Evolutionary conservation across 2,888 invertebrate genomes (phyloP).

Genomic region (Chrysodeixis includens): DNA sequence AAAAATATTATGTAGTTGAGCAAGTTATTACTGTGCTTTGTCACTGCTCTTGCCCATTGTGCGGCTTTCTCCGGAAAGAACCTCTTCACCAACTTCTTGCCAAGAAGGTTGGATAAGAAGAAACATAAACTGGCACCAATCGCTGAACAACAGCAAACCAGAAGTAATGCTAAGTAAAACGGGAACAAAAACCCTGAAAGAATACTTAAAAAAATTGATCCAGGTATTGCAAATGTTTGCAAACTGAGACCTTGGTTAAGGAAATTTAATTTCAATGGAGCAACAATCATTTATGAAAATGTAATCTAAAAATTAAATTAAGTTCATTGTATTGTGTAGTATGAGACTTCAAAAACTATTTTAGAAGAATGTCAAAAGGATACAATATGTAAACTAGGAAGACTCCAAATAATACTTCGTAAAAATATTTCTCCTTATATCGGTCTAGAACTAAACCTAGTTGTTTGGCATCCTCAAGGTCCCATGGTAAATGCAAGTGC

Average conservation of each 20-base stretch:
- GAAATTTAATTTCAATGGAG: conserved; percentile 52
- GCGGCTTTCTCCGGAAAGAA: conserved; percentile 96
- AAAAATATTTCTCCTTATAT: conserved; percentile 97
- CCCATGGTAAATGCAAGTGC: conserved; percentile 96
- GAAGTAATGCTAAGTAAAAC: conserved; percentile 95
- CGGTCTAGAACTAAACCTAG: conserved; percentile 96
- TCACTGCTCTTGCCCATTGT: conserved; percentile 95
- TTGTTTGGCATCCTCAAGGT: conserved; percentile 98
- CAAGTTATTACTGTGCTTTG: conserved; percentile 95
- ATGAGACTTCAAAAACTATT: conserved; percentile 14
- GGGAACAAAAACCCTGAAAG: conserved; percentile 98
- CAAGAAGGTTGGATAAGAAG: conserved; percentile 96
- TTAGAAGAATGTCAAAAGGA: conserved; percentile 90
- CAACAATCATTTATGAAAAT: too few species aligned
- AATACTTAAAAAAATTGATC: conserved; percentile 99
- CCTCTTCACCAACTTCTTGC: conserved; percentile 94
- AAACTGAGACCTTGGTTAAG: conserved; percentile 90
- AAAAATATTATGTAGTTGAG: conserved; percentile 99
- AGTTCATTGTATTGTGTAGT: too few species aligned
- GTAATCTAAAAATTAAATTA: too few species aligned
- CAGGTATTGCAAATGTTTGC: conserved; percentile 99
- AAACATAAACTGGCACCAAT: conserved; percentile 98
- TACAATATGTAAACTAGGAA: conserved; percentile 99
- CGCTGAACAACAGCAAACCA: conserved; percentile 98
- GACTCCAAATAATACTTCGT: conserved; percentile 96